Evolutionary conservation across 2,113 vertebrate species (phyloP).

Genomic region (Sterna hirundo): DNA sequence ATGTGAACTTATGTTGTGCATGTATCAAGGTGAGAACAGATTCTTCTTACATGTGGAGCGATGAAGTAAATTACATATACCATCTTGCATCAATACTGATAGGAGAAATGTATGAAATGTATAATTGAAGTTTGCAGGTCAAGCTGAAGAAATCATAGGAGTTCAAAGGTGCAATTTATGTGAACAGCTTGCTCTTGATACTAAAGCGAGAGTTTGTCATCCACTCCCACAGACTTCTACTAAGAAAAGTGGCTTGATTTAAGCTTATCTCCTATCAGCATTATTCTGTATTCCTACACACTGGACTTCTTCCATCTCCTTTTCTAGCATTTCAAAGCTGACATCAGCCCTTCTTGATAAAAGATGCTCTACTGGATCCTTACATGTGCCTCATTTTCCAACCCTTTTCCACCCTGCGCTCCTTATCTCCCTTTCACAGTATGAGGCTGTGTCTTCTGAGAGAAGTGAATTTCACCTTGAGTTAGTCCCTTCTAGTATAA

Average conservation of each 20-base stretch:
- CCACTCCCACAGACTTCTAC: not conserved
- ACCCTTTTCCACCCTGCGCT: not conserved
- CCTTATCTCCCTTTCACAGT: not conserved
- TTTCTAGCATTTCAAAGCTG: not conserved
- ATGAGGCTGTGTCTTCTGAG: not conserved
- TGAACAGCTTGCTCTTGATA: not conserved
- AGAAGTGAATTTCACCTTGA: not conserved
- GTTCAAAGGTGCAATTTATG: not conserved
- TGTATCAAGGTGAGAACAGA: not conserved
- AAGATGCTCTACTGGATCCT: not conserved
- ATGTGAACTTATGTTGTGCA: not conserved
- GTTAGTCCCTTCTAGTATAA: not conserved
- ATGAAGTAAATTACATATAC: not conserved
- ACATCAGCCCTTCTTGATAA: not conserved
- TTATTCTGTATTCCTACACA: not conserved
- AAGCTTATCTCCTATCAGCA: not conserved
- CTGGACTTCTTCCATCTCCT: not conserved
- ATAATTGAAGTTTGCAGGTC: not conserved
- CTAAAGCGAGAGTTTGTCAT: not conserved
- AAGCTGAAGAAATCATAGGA: not conserved
- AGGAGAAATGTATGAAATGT: not conserved
- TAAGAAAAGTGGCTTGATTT: not conserved
- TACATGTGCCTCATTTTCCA: not conserved
- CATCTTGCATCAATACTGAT: not conserved
- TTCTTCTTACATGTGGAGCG: not conserved